These are phyloP conservation scores for Champsocephalus gunnari DNA, from an alignment of 2,797 vertebrate species.

Conservation along the genomic window DNA sequence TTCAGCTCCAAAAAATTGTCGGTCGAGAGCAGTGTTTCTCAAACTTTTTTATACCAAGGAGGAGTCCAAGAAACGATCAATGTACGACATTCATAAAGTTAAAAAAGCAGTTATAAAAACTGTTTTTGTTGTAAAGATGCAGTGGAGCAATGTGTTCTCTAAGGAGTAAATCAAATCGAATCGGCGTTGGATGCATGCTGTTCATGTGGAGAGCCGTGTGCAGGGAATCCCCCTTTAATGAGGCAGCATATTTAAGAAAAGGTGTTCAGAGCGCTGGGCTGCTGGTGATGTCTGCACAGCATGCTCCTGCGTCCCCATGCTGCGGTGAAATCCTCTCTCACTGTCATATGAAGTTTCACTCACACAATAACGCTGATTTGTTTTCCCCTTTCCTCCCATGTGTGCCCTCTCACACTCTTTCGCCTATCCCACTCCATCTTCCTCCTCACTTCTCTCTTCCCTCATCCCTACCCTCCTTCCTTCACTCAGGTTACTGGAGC, in stretches of 20 bases:
- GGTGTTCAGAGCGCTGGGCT: slow-evolving; percentile 26
- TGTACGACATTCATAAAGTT: too few species aligned
- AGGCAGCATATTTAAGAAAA: neutral
- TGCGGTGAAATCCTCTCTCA: slow-evolving; percentile 22
- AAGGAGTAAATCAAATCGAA: too few species aligned
- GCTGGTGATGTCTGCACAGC: slow-evolving; percentile 50
- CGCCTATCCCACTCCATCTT: neutral
- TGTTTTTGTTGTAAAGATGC: too few species aligned
- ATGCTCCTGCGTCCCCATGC: slow-evolving; percentile 49
- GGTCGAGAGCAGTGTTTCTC: too few species aligned
- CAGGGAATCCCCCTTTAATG: neutral
- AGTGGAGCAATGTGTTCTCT: too few species aligned
- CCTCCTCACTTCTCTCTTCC: neutral
- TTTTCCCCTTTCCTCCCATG: neutral
- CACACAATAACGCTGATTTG: slow-evolving; percentile 9
- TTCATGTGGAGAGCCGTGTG: too few species aligned
- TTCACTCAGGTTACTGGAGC: slow-evolving; percentile 90
- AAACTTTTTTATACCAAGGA: too few species aligned
- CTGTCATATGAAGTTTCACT: neutral
- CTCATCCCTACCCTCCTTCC: neutral
- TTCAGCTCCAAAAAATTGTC: too few species aligned
- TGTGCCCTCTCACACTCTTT: neutral
- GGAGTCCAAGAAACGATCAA: too few species aligned
- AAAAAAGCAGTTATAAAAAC: too few species aligned
- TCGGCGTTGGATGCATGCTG: too few species aligned